These are phyloP conservation scores for Agrochola macilenta DNA, from an alignment of 2,888 invertebrate species.

Conservation along the genomic window DNA sequence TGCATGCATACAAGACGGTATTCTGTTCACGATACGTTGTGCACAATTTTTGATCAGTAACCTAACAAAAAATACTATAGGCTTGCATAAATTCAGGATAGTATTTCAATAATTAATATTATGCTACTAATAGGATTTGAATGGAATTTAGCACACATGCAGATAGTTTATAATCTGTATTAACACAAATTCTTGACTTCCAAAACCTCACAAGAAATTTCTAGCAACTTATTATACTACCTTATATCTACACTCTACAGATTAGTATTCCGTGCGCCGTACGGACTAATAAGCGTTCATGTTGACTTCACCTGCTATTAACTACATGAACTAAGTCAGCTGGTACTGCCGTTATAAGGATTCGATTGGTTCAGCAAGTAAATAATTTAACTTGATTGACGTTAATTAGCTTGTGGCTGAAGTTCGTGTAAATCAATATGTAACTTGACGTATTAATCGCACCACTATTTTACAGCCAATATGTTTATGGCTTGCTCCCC, in stretches of 20 bases:
- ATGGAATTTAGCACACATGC: too few relatives aligned
- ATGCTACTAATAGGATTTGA: too few relatives aligned
- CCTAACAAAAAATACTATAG: too few relatives aligned
- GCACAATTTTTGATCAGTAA: too few relatives aligned
- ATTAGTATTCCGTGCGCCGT: conserved; percentile 5
- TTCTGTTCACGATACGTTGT: too few relatives aligned
- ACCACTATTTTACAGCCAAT: background rate
- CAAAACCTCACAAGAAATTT: background rate
- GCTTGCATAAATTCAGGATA: too few relatives aligned
- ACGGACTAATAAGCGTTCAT: background rate
- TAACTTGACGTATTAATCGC: background rate
- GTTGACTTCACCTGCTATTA: background rate
- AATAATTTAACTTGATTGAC: conserved; percentile 4
- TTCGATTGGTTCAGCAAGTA: background rate
- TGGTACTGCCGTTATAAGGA: background rate
- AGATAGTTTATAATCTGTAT: too few relatives aligned
- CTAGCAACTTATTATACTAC: background rate
- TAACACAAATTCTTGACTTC: background rate
- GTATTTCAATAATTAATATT: too few relatives aligned
- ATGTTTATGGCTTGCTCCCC: background rate
- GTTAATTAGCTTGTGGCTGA: background rate
- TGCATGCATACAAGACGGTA: too few relatives aligned
- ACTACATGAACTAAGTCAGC: conserved; percentile 1
- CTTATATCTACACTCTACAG: background rate
- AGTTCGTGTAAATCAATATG: background rate